Evolutionary conservation across 2,797 vertebrate species (phyloP).

Genomic region (Mus minutoides): DNA sequence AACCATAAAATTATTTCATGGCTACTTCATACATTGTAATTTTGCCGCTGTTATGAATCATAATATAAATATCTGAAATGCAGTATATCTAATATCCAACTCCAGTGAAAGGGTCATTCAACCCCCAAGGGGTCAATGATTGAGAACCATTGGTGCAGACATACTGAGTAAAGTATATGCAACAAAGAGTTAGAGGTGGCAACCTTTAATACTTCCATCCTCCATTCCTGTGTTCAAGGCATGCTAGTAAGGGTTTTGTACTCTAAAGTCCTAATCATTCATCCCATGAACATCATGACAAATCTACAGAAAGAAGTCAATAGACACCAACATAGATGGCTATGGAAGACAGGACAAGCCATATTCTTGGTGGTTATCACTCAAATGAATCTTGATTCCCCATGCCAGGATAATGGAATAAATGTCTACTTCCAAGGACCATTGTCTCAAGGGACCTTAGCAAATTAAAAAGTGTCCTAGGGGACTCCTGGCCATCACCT

Average conservation of each 20-base stretch:
- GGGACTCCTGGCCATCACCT: background rate
- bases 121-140: too few relatives aligned
- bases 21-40: background rate
- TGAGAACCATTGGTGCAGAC: background rate
- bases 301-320: background rate
- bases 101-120: background rate
- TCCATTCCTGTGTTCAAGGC: background rate
- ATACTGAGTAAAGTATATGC: background rate
- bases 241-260: background rate
- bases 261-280: background rate
- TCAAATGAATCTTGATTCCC: background rate
- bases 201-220: background rate
- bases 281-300: background rate
- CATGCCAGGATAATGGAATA: background rate
- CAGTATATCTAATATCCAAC: background rate
- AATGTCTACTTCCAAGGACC: background rate
- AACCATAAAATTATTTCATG: background rate
- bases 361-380: background rate
- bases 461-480: background rate
- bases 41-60: background rate
- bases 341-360: background rate
- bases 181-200: background rate
- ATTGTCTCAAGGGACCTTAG: slow-evolving; percentile 11
- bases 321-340: background rate
- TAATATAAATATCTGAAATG: background rate